Evolutionary conservation across 37 sponge, comb jelly and placozoan genomes (phyloP).

Genomic region (Cladorhizidae sp.): DNA sequence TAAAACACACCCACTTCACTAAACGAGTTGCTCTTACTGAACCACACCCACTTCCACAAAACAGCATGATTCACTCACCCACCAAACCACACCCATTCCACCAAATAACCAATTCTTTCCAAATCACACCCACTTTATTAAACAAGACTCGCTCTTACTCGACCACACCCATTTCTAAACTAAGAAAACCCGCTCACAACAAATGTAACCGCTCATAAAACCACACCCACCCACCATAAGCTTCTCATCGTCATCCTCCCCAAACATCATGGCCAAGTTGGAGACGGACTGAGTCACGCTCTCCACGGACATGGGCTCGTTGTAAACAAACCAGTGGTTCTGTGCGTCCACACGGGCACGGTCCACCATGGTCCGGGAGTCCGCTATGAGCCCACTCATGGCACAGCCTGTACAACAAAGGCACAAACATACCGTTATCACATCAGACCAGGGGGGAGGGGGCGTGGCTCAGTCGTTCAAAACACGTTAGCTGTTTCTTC

Average conservation of each 20-base stretch:
- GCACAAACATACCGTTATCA: too few relatives aligned
- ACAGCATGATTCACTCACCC: neutral
- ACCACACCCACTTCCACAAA: neutral
- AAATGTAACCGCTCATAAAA: neutral
- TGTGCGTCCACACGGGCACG: slow-evolving; percentile 95
- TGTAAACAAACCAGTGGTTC: slow-evolving; percentile 98
- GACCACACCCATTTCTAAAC: too few relatives aligned
- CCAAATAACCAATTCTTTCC: too few relatives aligned
- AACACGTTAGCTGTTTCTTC: too few relatives aligned
- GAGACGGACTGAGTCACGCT: slow-evolving; percentile 93
- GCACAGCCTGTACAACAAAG: slow-evolving; percentile 75
- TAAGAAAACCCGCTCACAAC: too few relatives aligned
- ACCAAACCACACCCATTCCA: too few relatives aligned
- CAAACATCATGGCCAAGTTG: slow-evolving; percentile 94
- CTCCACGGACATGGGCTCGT: slow-evolving; percentile 93
- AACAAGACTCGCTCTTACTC: too few relatives aligned
- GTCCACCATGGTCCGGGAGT: slow-evolving; percentile 94
- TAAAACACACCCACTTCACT: too few relatives aligned
- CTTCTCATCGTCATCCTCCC: slow-evolving; percentile 83
- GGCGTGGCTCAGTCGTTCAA: too few relatives aligned
- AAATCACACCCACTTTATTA: too few relatives aligned
- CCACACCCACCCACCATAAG: slow-evolving; percentile 65
- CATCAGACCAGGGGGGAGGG: too few relatives aligned
- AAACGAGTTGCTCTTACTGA: too few relatives aligned
- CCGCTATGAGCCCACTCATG: slow-evolving; percentile 96